phyloP scores from a whole-genome alignment of 2,888 invertebrate species.

The Troilus luridus region DNA sequence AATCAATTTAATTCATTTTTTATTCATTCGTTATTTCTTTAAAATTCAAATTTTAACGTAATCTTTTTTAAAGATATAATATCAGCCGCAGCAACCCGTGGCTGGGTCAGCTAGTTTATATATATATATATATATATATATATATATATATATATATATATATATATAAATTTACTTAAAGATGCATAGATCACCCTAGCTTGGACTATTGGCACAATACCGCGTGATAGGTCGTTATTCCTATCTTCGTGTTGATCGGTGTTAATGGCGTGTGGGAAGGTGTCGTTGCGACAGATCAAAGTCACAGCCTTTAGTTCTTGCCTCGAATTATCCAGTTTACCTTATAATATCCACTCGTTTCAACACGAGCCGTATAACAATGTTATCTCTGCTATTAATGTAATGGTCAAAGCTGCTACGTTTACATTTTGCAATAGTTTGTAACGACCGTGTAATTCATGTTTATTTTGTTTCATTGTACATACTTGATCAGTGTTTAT shows the following conservation, averaged over 20 bases:
- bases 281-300: not conserved
- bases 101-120: too few relatives aligned
- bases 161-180: not conserved
- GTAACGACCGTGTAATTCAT: not conserved
- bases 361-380: not conserved
- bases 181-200: not conserved
- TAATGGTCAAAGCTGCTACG: not conserved
- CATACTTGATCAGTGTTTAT: not conserved
- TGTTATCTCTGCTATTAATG: not conserved
- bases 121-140: too few relatives aligned
- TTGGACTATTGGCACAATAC: not conserved
- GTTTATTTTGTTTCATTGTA: not conserved
- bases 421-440: conserved; percentile 5
- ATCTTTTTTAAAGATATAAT: too few relatives aligned
- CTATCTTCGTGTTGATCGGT: conserved; percentile 3
- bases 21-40: too few relatives aligned
- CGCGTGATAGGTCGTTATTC: conserved; percentile 22
- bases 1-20: too few relatives aligned
- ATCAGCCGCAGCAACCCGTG: too few relatives aligned
- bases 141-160: too few relatives aligned
- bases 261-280: conserved; percentile 37
- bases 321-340: not conserved
- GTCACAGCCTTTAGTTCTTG: not conserved
- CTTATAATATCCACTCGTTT: not conserved
- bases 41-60: too few relatives aligned